These are phyloP conservation scores for Amblyraja radiata DNA, from an alignment of 2,797 vertebrate species.

Conservation along the genomic window DNA sequence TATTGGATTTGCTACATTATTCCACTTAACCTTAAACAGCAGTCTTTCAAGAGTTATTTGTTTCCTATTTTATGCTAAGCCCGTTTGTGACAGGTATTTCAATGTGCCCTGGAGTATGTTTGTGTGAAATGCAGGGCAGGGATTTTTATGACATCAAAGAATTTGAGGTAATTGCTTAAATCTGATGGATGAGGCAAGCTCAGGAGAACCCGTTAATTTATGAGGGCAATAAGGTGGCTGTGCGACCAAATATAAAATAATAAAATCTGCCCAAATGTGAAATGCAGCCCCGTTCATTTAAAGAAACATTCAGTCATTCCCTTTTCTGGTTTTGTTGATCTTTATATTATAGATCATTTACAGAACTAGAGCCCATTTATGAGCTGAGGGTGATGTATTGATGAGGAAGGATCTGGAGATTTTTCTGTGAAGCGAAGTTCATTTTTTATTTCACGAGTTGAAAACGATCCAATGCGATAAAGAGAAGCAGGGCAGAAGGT, in stretches of 20 bases:
- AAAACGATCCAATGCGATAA: neutral
- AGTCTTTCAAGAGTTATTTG: neutral
- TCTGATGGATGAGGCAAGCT: neutral
- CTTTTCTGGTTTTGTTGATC: constrained; percentile 31
- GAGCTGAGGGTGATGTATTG: constrained; percentile 22
- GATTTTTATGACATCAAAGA: neutral
- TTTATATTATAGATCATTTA: constrained; percentile 32
- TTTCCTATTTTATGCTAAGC: neutral
- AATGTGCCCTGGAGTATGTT: neutral
- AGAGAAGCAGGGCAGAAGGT: neutral
- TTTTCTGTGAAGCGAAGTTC: neutral
- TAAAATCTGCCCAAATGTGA: constrained; percentile 12
- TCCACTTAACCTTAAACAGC: neutral
- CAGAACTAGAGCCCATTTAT: constrained; percentile 26
- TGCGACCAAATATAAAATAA: constrained; percentile 20
- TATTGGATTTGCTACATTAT: neutral
- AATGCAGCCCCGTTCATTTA: constrained; percentile 21
- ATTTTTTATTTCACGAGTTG: constrained; percentile 12
- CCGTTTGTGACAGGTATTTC: neutral
- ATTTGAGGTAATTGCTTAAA: constrained; percentile 25
- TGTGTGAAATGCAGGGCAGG: neutral
- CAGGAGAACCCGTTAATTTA: constrained; percentile 10
- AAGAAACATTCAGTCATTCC: constrained; percentile 24
- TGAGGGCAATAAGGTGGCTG: neutral
- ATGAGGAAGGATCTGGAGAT: neutral